Evolutionary conservation across 2,797 vertebrate species (phyloP), one percentile per base, ranked within the genome.

Genomic region (Pelodytes ibericus): DNA sequence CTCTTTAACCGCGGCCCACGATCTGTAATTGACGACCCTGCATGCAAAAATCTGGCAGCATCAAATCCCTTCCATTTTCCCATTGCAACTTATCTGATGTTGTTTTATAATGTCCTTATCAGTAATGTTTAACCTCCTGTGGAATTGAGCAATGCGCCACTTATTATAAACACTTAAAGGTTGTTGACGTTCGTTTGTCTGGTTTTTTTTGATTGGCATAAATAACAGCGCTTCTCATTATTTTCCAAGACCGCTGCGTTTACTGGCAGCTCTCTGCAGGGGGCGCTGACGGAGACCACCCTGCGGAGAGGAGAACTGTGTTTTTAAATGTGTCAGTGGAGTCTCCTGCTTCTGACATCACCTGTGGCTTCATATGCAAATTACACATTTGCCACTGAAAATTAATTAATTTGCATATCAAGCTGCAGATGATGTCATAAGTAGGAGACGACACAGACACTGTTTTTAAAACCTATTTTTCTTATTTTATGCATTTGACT

Each of bases 191-290:
- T 53, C 2, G 24, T 53, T 53, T 7, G 22, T 4, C 11, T 4
- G 27, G n/a, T n/a, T n/a, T n/a, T n/a, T n/a, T n/a, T n/a, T 68
- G 44, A 75, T 62, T 30, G 44, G 65, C 73, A 16, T 69, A 75
- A 51, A 69, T 29, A 29, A 53, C 33, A 2, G 16, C 1, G 31
- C 29, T 53, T 62, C 65, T 61, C 11, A 39, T 53, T 53, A 53
- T 2, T 8, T n/a, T 53, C 7, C 20, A 22, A 53, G 22, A 16
- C 49, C 5, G 49, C 49, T 3, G 49, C 2, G 1, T 53, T 53
- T 53, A 53, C 20, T 53, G 49, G 49, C 49, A 53, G n/a, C 7
- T 25, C 49, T 24, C 11, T 20, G 49, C 24, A 53, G 49, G 49
- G 49, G 49, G 22, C 49, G 2, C 49, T 0, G 49, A n/a, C 4